Evolutionary conservation across 2,113 vertebrate genomes (phyloP), one percentile per base, ranked within the genome.

Genomic region (Calidris pygmaea): DNA sequence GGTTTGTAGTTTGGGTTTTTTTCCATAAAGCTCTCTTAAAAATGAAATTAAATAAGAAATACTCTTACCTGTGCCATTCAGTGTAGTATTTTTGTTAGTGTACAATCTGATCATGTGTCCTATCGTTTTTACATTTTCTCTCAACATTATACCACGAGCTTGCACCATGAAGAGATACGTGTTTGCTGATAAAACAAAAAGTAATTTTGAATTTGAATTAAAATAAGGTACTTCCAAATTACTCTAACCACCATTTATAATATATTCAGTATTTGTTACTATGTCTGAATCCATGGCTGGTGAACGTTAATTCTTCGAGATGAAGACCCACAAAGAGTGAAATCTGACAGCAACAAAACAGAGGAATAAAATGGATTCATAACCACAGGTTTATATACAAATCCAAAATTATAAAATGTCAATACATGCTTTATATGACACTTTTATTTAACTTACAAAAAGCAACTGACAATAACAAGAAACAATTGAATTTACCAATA

Each of bases 91-190:
- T 97, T 99, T 99, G 96, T 99, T 99, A 74, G 99, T 99, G 96
- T 99, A 99, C 78, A 98, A 95, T 96, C 99, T 98, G 97, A 99
- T 99, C 98, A 99, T 99, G 78, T 99, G 98, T 94, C 99, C 99
- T 91, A 99, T 99, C 82, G 99, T 99, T 96, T 99, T 98, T 45
- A 99, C 99, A 73, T 99, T 99, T 97, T 99, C 99, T 97, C 98
- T 99, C 97, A 99, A 95, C 98, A 99, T 99, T 97, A 99, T 99
- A 95, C 99, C 99, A 98, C 98, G 99, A 94, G 99, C 99, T 98
- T 99, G 99, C 92, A 99, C 98, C 99, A 99, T 99, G 96, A 99
- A 99, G 97, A 99, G 99, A 97, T 99, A 99, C 0, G 99, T 99
- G 97, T 99, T 99, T 96, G 99, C 99, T 99, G 97, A 70, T 56